Evolutionary conservation across 2,113 vertebrate species (phyloP).

Genomic region (Syngnathoides biaculeatus): DNA sequence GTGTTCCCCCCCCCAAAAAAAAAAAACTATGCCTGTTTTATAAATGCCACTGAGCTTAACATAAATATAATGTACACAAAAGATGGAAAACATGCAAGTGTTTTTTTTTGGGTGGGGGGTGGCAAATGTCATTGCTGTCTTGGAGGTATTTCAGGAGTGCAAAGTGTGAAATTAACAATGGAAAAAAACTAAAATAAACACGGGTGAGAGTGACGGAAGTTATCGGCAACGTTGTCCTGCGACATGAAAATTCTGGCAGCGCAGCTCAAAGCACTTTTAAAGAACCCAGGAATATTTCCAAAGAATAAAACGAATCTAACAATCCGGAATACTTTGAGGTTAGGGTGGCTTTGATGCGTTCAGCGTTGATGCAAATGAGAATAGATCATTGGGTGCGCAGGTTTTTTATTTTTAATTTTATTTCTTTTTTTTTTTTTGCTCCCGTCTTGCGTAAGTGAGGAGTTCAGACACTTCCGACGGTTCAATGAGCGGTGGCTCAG

Average conservation of each 20-base stretch:
- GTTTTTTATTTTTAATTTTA: constrained; percentile 34
- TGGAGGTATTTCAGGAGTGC: constrained; percentile 1
- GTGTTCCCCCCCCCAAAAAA: no score
- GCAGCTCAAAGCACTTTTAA: constrained; percentile 10
- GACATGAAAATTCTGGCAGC: constrained; percentile 12
- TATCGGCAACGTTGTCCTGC: neutral
- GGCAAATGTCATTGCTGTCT: constrained; percentile 1
- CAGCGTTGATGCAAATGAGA: constrained; percentile 52
- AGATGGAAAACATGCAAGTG: constrained; percentile 30
- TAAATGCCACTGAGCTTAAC: constrained; percentile 29
- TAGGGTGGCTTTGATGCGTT: constrained; percentile 50
- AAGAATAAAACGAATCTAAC: constrained; percentile 5
- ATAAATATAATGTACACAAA: constrained; percentile 38
- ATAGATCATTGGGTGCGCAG: constrained; percentile 40
- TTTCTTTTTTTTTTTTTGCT: constrained; percentile 16
- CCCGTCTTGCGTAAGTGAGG: constrained; percentile 12
- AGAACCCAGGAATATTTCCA: constrained; percentile 12
- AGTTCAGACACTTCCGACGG: constrained; percentile 40
- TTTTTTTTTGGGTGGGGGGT: neutral
- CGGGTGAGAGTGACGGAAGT: neutral
- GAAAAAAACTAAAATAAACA: constrained; percentile 15
- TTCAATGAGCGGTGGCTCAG: constrained; percentile 26
- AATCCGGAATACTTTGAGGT: neutral
- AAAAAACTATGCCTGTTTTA: no score
- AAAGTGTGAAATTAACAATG: constrained; percentile 28